Evolutionary conservation across 1,140 invertebrate genomes (phyloP), one percentile per base, ranked within the genome.

Genomic region (Mya arenaria): DNA sequence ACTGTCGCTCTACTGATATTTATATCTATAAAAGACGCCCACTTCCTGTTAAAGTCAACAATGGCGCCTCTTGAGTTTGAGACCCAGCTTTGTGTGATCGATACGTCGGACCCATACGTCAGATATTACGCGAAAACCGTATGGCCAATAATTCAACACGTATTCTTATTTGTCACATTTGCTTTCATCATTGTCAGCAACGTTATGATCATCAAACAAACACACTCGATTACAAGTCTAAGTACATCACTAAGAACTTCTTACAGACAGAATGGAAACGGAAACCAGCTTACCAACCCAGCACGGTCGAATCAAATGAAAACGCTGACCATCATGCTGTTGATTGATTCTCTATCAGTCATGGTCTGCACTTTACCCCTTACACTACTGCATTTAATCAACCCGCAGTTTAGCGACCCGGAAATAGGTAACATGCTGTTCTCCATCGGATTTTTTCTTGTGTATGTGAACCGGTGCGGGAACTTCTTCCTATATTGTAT

Each of bases 401-500:
- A 65, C 13, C 65, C 75, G 2, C 56, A 85, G 30, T 66, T 86
- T 56, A 44, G 82, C 8, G 71, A 84, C 32, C 37, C 32, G 17
- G 83, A 72, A 5, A 62, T 74, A 1, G 81, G 82, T 32, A 84
- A 87, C 39, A 69, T 90, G 8, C 68, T 86, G 5, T 86, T 82
- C 25, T 82, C 86, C 1, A 56, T 87, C 5, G 66, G 77, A n/a
- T 89, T 90, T 65, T 89, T 89, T 56, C 72, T 90, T 1, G 82
- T 89, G 4, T 90, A 90, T 56, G 83, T 89, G 19, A 90, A 90
- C 82, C 81, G 88, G 32, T 90, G 89, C 71, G 82, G 84, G 1
- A 89, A 87, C 62, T 89, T 90, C 52, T 89, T 86, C 60, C 85
- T 90, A 30, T 90, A 90, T 63, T 89, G 89, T 66, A 41, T 89